These are phyloP conservation scores for Podarcis muralis DNA, from an alignment of 2,113 vertebrate genomes.

Conservation along the genomic window DNA sequence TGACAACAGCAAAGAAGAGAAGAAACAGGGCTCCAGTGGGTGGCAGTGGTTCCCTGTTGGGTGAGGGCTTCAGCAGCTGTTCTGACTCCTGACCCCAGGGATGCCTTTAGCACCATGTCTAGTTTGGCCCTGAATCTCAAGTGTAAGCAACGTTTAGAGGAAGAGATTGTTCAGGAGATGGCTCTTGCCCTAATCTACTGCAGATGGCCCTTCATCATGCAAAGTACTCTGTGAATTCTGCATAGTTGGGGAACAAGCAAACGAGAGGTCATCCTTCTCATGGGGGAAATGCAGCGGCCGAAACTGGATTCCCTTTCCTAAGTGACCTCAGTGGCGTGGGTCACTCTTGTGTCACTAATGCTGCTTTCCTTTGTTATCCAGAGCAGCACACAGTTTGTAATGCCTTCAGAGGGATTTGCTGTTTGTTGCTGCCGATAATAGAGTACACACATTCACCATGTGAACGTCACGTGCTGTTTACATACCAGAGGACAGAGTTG, in stretches of 20 bases:
- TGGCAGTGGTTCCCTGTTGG: background rate
- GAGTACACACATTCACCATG: rapidly evolving
- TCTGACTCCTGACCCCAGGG: background rate
- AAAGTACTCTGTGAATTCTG: background rate
- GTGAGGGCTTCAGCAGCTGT: background rate
- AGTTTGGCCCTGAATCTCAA: too few species aligned
- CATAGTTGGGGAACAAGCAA: background rate
- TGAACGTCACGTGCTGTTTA: conserved; percentile 24
- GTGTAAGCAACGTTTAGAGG: too few species aligned
- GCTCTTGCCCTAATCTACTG: too few species aligned
- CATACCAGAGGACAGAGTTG: background rate
- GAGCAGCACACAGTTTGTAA: background rate
- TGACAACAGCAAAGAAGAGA: background rate
- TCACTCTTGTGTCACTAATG: background rate
- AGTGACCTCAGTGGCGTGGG: conserved; percentile 20
- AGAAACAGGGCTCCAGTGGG: background rate
- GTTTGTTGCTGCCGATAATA: conserved; percentile 45
- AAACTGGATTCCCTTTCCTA: background rate
- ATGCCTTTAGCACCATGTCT: too few species aligned
- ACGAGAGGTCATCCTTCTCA: background rate
- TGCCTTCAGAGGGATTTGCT: conserved; percentile 54
- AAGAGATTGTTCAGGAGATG: too few species aligned
- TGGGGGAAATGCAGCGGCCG: background rate
- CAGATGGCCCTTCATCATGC: too few species aligned
- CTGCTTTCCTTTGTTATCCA: rapidly evolving